phyloP scores from a whole-genome alignment of 2,888 invertebrate species.

The Digitonthophagus gazella region DNA sequence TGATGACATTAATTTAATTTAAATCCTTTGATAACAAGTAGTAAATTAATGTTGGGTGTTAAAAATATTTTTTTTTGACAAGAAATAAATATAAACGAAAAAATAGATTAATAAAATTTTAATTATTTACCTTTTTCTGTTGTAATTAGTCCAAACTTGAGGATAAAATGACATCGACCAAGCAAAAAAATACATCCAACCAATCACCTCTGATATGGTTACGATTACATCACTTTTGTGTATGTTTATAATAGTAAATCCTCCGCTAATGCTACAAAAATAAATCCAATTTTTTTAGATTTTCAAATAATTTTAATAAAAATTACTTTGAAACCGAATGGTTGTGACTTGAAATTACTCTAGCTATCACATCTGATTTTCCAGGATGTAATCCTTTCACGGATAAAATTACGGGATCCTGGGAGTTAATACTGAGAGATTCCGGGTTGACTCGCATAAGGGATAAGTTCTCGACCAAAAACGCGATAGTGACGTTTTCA shows the following conservation, averaged over 20 bases:
- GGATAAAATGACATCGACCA: slow-evolving; percentile 98
- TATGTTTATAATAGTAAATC: slow-evolving; percentile 71
- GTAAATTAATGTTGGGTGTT: too few relatives aligned
- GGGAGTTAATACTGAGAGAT: slow-evolving; percentile 18
- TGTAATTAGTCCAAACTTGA: slow-evolving; percentile 84
- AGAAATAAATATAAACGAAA: too few relatives aligned
- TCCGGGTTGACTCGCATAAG: slow-evolving; percentile 21
- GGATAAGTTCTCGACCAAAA: slow-evolving; percentile 21
- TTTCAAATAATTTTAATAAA: background rate
- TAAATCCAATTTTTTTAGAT: slow-evolving; percentile 1
- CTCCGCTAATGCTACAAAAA: slow-evolving; percentile 59
- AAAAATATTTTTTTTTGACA: too few relatives aligned
- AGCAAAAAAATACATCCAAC: slow-evolving; percentile 95
- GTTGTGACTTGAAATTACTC: slow-evolving; percentile 18
- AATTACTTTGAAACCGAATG: slow-evolving; percentile 16
- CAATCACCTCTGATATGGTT: slow-evolving; percentile 72
- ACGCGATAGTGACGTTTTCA: slow-evolving; percentile 24
- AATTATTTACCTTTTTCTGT: slow-evolving; percentile 64
- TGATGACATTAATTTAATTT: background rate
- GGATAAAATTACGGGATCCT: slow-evolving; percentile 19
- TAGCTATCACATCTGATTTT: slow-evolving; percentile 24
- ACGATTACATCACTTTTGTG: slow-evolving; percentile 66
- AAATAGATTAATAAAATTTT: too few relatives aligned
- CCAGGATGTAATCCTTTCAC: slow-evolving; percentile 24
- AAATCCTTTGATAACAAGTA: background rate